Evolutionary conservation across 2,888 invertebrate species (phyloP).

Genomic region (Drosophila mimetica): DNA sequence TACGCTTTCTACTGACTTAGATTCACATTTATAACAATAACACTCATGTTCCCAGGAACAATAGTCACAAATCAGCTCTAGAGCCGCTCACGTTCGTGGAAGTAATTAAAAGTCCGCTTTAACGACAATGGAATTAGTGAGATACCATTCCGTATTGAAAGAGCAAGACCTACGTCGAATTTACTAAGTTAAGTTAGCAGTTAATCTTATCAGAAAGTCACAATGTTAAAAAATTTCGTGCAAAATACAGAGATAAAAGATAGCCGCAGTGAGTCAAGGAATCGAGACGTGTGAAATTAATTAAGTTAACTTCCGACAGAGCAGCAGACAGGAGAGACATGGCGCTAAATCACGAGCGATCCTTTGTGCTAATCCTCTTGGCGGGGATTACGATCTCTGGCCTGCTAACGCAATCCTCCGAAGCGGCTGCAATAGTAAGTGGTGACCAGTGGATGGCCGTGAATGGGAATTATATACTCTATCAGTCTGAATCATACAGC

Average conservation of each 20-base stretch:
- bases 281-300: conserved; percentile 10
- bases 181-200: conserved; percentile 24
- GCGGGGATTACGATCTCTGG: background rate
- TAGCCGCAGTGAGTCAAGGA: conserved; percentile 11
- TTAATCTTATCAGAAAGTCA: conserved; percentile 67
- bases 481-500: conserved; percentile 34
- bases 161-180: conserved; percentile 14
- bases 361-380: background rate
- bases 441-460: too few species aligned
- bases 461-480: background rate
- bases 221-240: conserved; percentile 70
- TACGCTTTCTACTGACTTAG: background rate
- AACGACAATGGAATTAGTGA: conserved; percentile 2
- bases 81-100: background rate
- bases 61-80: background rate
- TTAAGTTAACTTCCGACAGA: conserved; percentile 23
- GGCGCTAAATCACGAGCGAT: background rate
- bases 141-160: background rate
- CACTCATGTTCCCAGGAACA: background rate
- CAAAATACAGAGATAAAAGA: conserved; percentile 45
- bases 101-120: background rate
- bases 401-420: background rate
- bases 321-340: conserved; percentile 12
- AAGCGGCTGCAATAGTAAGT: background rate
- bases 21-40: background rate